Conservation (phyloP, 2,113 vertebrate species). For the Trogon surrucura region DNA sequence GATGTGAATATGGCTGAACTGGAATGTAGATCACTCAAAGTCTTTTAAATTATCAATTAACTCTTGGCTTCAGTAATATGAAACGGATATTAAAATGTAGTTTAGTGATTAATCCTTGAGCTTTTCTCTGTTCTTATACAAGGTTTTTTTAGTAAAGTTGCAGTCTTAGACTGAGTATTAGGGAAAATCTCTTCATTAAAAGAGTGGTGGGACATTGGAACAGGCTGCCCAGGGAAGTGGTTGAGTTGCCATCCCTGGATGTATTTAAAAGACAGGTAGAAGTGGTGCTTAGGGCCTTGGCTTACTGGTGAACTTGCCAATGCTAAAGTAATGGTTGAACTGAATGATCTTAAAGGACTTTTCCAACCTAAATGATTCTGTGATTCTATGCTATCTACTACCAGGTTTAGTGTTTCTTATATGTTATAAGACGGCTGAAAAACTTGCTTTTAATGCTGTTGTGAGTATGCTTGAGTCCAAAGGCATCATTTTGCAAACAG, state of each 20-base stretch:
- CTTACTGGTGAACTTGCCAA: not conserved
- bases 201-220: too few relatives aligned
- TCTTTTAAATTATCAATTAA: conserved; percentile 41
- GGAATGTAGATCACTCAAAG: not conserved
- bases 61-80: conserved; percentile 15
- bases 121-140: not conserved
- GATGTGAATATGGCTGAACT: not conserved
- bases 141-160: not conserved
- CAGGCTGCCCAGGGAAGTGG: too few relatives aligned
- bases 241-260: too few relatives aligned
- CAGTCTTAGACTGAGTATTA: not conserved
- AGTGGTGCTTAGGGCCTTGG: not conserved
- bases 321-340: not conserved
- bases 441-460: not conserved
- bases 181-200: too few relatives aligned
- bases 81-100: not conserved
- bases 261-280: not conserved
- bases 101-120: conserved; percentile 39
- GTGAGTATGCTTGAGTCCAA: not conserved
- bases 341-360: not conserved
- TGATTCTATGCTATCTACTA: not conserved
- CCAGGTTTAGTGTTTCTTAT: not conserved
- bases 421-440: not conserved
- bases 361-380: not conserved
- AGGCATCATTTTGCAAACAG: not conserved